Evolutionary conservation across 1,140 invertebrate genomes (phyloP), one percentile per base, ranked within the genome.

Genomic region (Zophobas atratus): DNA sequence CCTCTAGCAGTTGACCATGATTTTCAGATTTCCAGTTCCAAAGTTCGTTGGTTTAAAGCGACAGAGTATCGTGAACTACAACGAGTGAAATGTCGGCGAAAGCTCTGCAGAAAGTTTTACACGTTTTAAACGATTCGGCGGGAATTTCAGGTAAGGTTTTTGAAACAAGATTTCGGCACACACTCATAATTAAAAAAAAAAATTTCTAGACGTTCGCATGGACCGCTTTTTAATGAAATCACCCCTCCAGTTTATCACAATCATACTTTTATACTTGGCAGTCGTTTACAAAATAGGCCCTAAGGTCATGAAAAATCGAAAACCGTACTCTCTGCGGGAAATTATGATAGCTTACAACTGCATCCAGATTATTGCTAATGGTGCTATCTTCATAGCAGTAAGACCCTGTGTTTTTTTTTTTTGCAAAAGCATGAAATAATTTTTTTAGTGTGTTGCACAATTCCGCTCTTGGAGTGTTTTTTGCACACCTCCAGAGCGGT

Each of bases 191-290:
- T 20, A 20, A 20, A 20, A 20, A 20, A 20, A 20, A 4, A 3
- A 4, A 6, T 1, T 67, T 67, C 20, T 43, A 67, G 60, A 67
- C 33, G 2, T 32, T 41, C 60, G 60, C 6, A 67, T 67, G 60
- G 39, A 67, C 34, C 60, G 38, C 4, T 67, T 67, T 67, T 43
- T 67, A 20, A 36, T 67, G 39, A 43, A 43, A 1, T 41, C 60
- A 43, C 60, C 60, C 4, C 8, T 67, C 4, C 60, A 67, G 43
- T 6, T 43, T 0, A 67, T 67, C 60, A 32, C 60, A 67, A 43
- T 6, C 6, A 43, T 41, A 20, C 6, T 6, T 1, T 6, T 67
- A 8, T 67, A 67, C 39, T 20, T 67, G 1, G 8, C 6, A 33
- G 1, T 39, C 0, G 35, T 67, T 43, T 32, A 41, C 2, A 6